Evolutionary conservation across 2,797 vertebrate species (phyloP).

Genomic region (Urosaurus nigricauda): DNA sequence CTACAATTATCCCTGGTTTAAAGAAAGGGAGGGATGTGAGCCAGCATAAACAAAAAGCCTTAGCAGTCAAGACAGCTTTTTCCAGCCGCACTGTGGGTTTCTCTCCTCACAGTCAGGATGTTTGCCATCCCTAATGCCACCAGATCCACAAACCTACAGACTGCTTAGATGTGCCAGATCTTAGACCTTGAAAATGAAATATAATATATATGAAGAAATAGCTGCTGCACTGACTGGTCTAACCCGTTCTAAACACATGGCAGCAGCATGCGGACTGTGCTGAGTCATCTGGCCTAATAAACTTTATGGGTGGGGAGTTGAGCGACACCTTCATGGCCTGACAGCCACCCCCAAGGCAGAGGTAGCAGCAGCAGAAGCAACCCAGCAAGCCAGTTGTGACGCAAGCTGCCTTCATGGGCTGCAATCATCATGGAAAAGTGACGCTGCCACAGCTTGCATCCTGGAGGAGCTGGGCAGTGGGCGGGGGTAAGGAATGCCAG

Average conservation of each 20-base stretch:
- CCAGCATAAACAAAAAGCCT: background rate
- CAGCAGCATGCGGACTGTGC: background rate
- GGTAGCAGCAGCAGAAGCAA: background rate
- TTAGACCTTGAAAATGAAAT: background rate
- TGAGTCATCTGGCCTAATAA: constrained; percentile 40
- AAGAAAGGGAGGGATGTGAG: background rate
- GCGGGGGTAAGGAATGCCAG: accelerated
- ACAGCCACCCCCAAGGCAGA: background rate
- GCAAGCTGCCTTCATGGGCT: background rate
- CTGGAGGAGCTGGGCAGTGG: background rate
- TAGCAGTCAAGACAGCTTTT: background rate
- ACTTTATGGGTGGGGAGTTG: constrained; percentile 7
- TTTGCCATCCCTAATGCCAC: background rate
- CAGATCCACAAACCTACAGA: background rate
- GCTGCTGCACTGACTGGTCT: background rate
- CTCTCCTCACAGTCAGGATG: background rate
- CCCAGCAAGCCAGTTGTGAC: background rate
- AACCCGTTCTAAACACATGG: constrained; percentile 17
- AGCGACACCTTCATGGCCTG: background rate
- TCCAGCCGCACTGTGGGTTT: background rate
- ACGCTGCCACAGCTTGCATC: too few relatives aligned
- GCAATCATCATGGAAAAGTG: background rate
- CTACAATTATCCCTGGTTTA: background rate
- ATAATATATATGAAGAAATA: too few relatives aligned
- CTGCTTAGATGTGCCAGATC: background rate